Conservation (phyloP, 2,113 vertebrate genomes). For the Hipposideros armiger region DNA sequence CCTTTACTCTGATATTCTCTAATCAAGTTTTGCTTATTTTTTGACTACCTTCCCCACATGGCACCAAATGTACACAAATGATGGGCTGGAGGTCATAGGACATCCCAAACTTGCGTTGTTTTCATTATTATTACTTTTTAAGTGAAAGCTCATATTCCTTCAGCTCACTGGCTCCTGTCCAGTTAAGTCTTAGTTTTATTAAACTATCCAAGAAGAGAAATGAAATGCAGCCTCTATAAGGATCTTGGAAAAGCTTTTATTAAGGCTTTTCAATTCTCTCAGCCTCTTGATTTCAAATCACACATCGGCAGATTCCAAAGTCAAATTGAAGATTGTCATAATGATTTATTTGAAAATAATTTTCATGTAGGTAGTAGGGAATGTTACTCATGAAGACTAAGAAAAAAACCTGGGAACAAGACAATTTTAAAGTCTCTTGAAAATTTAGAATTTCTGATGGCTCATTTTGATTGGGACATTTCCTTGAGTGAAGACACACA, state of each 20-base stretch:
- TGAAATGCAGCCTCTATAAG: neutral
- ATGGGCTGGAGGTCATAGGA: neutral
- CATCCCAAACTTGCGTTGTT: neutral
- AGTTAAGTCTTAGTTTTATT: constrained; percentile 57
- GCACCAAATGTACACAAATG: neutral
- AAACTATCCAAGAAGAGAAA: constrained; percentile 52
- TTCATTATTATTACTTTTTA: constrained; percentile 51
- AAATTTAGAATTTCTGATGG: constrained; percentile 40
- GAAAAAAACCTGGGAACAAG: neutral
- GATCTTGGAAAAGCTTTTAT: constrained; percentile 20
- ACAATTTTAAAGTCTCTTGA: constrained; percentile 48
- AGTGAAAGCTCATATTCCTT: constrained; percentile 37
- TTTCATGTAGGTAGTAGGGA: constrained; percentile 37
- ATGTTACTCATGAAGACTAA: neutral
- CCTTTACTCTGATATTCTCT: constrained; percentile 12
- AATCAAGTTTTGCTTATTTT: constrained; percentile 29
- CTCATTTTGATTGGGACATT: neutral
- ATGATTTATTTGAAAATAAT: constrained; percentile 55
- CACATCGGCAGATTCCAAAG: constrained; percentile 1
- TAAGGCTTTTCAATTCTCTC: neutral
- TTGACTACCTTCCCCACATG: neutral
- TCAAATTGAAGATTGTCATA: neutral
- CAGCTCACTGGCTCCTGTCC: constrained; percentile 17
- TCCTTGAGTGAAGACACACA: constrained; percentile 24
- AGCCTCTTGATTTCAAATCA: constrained; percentile 62